These are phyloP conservation scores for Drosophila kambysellisi DNA, from an alignment of 2,888 invertebrate genomes.

Conservation along the genomic window DNA sequence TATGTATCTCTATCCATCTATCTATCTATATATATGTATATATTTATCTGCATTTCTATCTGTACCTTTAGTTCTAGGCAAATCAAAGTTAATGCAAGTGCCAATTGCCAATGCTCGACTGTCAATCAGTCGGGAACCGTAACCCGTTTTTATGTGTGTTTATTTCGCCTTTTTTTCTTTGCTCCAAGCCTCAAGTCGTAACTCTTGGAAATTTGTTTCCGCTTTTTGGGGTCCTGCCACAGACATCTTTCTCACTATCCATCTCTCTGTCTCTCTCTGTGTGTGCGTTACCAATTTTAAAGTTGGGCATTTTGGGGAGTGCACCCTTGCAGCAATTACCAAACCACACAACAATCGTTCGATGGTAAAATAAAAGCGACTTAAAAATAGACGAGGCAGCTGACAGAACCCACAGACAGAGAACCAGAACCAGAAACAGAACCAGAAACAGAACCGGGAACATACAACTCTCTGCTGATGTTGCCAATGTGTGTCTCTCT, in stretches of 20 bases:
- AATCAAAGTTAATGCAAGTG: conserved; percentile 77
- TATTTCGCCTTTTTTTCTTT: conserved; percentile 1
- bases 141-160: conserved; percentile 50
- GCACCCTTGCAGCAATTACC: conserved; percentile 76
- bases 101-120: conserved; percentile 73
- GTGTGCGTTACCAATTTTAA: conserved; percentile 77
- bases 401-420: conserved; percentile 59
- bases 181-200: conserved; percentile 52
- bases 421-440: conserved; percentile 32
- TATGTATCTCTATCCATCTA: conserved; percentile 3
- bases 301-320: conserved; percentile 62
- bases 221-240: conserved; percentile 55
- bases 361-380: conserved; percentile 78
- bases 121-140: conserved; percentile 64
- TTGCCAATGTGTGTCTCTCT: conserved; percentile 22
- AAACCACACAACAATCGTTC: conserved; percentile 80
- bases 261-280: not conserved
- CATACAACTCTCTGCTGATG: conserved; percentile 47
- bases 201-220: conserved; percentile 73
- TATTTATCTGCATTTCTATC: conserved; percentile 5
- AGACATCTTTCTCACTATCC: conserved; percentile 27
- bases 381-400: conserved; percentile 78
- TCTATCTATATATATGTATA: no score
- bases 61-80: conserved; percentile 46
- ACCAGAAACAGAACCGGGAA: conserved; percentile 25